A percentile compares a stretch with the other conserved stretches of the same genome.
Conservation (phyloP, 2,797 vertebrate genomes). For the Muscicapa comitata region DNA sequence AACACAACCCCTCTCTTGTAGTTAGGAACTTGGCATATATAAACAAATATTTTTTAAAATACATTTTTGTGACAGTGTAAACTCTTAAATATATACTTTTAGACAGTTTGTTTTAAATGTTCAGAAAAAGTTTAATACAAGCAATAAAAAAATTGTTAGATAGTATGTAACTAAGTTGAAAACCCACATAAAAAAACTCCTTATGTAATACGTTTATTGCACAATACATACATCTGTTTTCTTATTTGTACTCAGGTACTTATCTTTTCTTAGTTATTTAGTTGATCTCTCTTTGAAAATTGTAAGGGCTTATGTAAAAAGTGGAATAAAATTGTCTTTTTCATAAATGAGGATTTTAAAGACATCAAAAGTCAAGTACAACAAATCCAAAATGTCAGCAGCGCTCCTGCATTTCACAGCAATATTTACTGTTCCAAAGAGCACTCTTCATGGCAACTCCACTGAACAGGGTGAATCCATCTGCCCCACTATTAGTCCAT, state of each 20-base stretch:
- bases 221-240: not conserved
- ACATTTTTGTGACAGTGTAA: not conserved
- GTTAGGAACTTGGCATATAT: not conserved
- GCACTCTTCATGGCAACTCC: not conserved
- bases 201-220: not conserved
- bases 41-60: not conserved
- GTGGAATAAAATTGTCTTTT: not conserved
- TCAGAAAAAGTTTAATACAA: not conserved
- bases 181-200: not conserved
- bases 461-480: not conserved
- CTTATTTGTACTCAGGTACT: not conserved
- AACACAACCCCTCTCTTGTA: not conserved
- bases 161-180: not conserved
- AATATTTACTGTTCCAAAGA: not conserved
- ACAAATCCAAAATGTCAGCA: not conserved
- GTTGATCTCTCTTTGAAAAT: not conserved
- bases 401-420: not conserved
- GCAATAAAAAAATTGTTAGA: not conserved
- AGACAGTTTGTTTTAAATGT: not conserved
- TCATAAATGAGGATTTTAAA: not conserved
- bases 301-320: not conserved
- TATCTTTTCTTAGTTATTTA: not conserved
- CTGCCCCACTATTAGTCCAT: constrained; percentile 27
- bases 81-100: not conserved
- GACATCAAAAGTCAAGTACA: not conserved